Percentiles rank a stretch among this genome's conserved stretches.
phyloP scores from a whole-genome alignment of 2,113 vertebrate genomes.

The Melospiza melodia region DNA sequence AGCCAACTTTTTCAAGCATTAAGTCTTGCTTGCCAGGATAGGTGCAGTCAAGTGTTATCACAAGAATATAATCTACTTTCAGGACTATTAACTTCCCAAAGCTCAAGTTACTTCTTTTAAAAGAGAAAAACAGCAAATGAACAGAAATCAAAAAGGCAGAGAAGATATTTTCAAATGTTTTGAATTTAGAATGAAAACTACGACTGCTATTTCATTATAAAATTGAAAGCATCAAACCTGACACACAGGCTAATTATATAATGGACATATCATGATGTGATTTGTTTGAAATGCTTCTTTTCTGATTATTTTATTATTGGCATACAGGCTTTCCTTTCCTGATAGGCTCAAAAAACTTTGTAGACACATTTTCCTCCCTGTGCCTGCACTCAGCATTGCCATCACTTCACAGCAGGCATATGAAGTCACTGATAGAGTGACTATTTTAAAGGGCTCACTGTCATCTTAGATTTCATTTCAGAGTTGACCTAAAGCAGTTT shows the following conservation, averaged over 20 bases:
- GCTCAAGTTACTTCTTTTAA: neutral
- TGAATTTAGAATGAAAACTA: neutral
- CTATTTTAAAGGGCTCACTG: neutral
- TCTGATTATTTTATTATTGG: neutral
- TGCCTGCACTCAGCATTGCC: neutral
- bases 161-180: neutral
- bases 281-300: neutral
- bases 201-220: neutral
- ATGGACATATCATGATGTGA: neutral
- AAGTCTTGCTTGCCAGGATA: neutral
- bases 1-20: neutral
- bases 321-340: neutral
- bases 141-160: neutral
- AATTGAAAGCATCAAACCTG: neutral
- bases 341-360: neutral
- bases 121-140: neutral
- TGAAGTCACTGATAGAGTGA: neutral
- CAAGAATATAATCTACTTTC: neutral
- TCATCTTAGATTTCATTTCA: neutral
- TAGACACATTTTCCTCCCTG: neutral
- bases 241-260: neutral
- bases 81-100: neutral
- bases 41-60: neutral
- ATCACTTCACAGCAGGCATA: neutral
- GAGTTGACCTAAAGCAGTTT: neutral